Evolutionary conservation across 2,113 vertebrate species (phyloP).

Genomic region (Pao palembangensis): DNA sequence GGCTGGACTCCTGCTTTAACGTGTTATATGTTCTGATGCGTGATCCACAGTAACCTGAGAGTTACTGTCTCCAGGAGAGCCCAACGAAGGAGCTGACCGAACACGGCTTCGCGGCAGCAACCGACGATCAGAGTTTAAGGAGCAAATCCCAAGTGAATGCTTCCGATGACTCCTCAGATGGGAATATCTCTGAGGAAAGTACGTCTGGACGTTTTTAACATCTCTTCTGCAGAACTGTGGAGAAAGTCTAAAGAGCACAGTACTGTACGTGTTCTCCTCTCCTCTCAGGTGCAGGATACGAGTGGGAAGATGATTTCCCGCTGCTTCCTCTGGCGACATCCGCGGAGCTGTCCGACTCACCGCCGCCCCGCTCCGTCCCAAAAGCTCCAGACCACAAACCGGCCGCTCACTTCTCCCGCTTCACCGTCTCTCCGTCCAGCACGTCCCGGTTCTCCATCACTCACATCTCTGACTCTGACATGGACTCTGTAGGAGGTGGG

Average conservation of each 20-base stretch:
- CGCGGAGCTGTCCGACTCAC: conserved; percentile 52
- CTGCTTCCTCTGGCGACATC: conserved; percentile 75
- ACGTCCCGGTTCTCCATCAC: conserved; percentile 95
- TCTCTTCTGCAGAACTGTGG: neutral
- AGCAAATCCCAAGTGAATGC: conserved; percentile 38
- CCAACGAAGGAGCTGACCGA: conserved; percentile 86
- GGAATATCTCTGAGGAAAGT: conserved; percentile 81
- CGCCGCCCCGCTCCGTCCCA: conserved; percentile 9
- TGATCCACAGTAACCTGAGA: too few species aligned
- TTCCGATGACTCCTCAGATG: conserved; percentile 71
- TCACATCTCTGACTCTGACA: conserved; percentile 88
- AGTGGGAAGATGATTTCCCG: conserved; percentile 85
- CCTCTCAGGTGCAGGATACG: conserved; percentile 76
- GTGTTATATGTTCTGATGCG: too few species aligned
- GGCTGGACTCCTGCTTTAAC: too few species aligned
- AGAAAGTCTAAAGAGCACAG: neutral
- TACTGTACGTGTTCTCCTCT: neutral
- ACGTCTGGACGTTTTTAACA: conserved; percentile 35
- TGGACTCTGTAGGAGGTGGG: conserved; percentile 82
- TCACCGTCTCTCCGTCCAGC: conserved; percentile 84
- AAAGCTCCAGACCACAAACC: conserved; percentile 65
- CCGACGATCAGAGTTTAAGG: conserved; percentile 48
- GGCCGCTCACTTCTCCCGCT: conserved; percentile 79
- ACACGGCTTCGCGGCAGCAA: conserved; percentile 67
- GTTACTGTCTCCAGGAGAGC: conserved; percentile 80